These are phyloP conservation scores for Radopholus similis DNA, from an alignment of 1,140 invertebrate genomes.

Conservation along the genomic window DNA sequence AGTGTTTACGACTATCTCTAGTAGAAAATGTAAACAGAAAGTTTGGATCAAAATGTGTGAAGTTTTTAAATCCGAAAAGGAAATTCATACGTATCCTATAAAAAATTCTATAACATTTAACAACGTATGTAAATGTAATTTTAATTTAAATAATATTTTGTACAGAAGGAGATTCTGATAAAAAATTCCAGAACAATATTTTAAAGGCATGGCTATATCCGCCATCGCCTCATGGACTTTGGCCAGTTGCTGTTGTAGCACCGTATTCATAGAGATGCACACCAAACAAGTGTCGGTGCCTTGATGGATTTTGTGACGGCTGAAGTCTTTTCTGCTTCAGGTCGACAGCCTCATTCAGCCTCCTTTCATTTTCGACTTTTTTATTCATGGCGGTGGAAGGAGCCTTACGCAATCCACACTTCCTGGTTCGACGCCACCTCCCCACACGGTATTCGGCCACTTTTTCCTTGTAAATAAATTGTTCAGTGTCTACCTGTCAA, in stretches of 20 bases:
- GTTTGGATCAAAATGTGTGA: not conserved
- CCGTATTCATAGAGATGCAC: constrained; percentile 44
- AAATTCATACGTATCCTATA: not conserved
- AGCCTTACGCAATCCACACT: constrained; percentile 78
- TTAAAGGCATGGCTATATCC: constrained; percentile 5
- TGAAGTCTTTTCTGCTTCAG: not conserved
- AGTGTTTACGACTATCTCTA: too few relatives aligned
- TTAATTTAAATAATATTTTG: not conserved
- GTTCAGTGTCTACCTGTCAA: constrained; percentile 73
- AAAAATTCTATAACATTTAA: not conserved
- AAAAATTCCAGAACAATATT: too few relatives aligned
- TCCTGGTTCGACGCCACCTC: constrained; percentile 71
- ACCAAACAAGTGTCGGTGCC: constrained; percentile 64
- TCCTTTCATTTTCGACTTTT: constrained; percentile 89
- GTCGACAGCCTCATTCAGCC: constrained; percentile 64
- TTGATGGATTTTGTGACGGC: not conserved
- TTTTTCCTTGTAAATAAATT: constrained; percentile 45
- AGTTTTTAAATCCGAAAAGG: not conserved
- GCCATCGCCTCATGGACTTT: constrained; percentile 34
- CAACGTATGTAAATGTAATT: not conserved
- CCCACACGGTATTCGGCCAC: constrained; percentile 61
- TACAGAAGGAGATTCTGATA: not conserved
- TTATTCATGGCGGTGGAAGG: constrained; percentile 85
- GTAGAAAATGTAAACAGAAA: too few relatives aligned
- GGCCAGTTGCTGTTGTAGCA: constrained; percentile 44